phyloP scores from a whole-genome alignment of 2,888 invertebrate species.

The Pristionchus exspectatus region DNA sequence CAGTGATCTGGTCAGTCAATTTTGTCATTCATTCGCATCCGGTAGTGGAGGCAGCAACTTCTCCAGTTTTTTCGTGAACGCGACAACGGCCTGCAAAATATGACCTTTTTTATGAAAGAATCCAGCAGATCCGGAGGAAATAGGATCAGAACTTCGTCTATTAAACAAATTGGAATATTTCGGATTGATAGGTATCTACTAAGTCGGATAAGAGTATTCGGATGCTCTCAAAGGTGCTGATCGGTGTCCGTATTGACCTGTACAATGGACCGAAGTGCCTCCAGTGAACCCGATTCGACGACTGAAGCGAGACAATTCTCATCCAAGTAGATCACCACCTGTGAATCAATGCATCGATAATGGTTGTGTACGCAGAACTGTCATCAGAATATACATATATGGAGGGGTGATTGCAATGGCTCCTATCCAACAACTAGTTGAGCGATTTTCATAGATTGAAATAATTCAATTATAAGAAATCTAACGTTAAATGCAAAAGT shows the following conservation, averaged over 20 bases:
- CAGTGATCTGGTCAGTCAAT: no score
- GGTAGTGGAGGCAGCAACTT: conserved; percentile 15
- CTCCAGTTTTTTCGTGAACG: conserved; percentile 38
- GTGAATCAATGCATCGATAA: not conserved
- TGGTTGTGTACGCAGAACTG: no score
- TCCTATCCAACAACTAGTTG: no score
- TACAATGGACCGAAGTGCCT: conserved; percentile 25
- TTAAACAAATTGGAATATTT: no score
- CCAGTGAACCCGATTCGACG: conserved; percentile 24
- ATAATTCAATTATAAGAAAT: not conserved
- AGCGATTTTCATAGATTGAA: no score
- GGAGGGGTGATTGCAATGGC: no score
- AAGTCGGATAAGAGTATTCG: not conserved
- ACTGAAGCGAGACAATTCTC: conserved; percentile 51
- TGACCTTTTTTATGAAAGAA: no score
- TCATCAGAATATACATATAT: no score
- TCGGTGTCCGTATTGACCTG: not conserved
- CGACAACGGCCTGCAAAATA: conserved; percentile 1
- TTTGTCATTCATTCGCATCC: not conserved
- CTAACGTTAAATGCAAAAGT: not conserved
- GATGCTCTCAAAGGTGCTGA: not conserved
- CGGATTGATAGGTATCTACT: no score
- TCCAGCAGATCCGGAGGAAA: no score
- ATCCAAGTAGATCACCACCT: conserved; percentile 16
- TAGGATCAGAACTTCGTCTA: no score